A percentile compares a stretch with the other conserved stretches of the same genome.
phyloP scores from a whole-genome alignment of 2,113 vertebrate genomes.

The Mustela nigripes region DNA sequence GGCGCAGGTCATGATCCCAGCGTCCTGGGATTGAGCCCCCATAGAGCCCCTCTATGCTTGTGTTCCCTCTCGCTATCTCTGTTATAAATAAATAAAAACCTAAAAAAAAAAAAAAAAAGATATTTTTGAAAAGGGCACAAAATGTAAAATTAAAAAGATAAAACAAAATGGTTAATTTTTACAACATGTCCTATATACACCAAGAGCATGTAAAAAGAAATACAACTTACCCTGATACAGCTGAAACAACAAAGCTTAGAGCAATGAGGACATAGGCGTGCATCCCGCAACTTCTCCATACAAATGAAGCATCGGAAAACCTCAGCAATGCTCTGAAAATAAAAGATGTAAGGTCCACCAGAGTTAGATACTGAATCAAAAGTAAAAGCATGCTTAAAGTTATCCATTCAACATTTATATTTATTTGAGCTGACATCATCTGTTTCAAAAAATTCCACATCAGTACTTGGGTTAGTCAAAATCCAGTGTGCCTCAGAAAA shows the following conservation, averaged over 20 bases:
- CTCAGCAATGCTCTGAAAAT: conserved; percentile 95
- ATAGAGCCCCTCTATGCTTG: too few relatives aligned
- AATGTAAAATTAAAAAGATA: conserved; percentile 4
- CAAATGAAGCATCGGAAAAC: conserved; percentile 99
- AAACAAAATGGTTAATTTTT: neutral
- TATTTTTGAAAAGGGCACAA: neutral
- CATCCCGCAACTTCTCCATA: conserved; percentile 99
- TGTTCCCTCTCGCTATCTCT: too few relatives aligned
- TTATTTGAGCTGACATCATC: neutral
- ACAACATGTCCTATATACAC: neutral
- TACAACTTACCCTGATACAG: conserved; percentile 95
- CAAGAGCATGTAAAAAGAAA: neutral
- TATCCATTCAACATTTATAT: conserved; percentile 28
- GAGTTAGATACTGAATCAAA: neutral
- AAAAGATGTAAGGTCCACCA: neutral
- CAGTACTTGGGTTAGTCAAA: neutral
- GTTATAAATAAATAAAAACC: too few relatives aligned
- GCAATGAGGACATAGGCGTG: conserved; percentile 98
- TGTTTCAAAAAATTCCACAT: conserved; percentile 32
- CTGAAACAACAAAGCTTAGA: conserved; percentile 99
- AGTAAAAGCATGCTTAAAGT: conserved; percentile 32
- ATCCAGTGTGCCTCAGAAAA: neutral
- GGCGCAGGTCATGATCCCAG: too few relatives aligned
- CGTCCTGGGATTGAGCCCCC: too few relatives aligned
- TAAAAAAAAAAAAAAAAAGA: neutral